These are phyloP conservation scores for Pygoscelis adeliae DNA, from an alignment of 2,113 vertebrate species.

Conservation along the genomic window DNA sequence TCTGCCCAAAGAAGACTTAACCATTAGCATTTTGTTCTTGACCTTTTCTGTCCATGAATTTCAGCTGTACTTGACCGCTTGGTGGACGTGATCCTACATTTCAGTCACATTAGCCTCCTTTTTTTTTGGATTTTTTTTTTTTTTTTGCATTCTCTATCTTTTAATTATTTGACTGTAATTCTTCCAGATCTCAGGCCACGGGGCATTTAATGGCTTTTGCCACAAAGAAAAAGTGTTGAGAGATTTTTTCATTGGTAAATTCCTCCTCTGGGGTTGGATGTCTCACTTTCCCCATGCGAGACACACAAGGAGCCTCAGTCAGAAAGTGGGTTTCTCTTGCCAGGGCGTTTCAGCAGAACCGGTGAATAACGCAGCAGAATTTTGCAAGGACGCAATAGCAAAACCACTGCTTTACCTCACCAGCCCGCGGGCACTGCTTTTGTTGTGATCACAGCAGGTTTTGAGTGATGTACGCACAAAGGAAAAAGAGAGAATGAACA, in stretches of 20 bases:
- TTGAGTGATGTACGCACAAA: background rate
- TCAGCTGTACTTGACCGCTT: background rate
- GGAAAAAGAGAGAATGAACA: slow-evolving; percentile 1
- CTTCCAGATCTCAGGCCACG: background rate
- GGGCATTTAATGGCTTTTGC: background rate
- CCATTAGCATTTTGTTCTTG: background rate
- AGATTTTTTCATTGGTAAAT: background rate
- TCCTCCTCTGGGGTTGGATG: background rate
- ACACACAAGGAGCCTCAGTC: background rate
- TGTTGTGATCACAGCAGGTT: background rate
- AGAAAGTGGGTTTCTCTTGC: background rate
- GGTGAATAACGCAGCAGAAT: background rate
- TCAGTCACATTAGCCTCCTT: background rate
- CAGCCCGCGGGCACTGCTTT: background rate
- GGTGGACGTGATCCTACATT: background rate
- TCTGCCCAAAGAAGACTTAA: background rate
- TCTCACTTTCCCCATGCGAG: background rate
- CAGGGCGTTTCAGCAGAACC: background rate
- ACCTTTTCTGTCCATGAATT: background rate
- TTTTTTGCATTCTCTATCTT: background rate
- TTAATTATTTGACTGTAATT: background rate
- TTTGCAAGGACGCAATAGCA: background rate
- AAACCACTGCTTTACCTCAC: background rate
- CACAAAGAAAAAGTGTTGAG: background rate
- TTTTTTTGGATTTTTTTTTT: background rate